Evolutionary conservation across 2,797 vertebrate species (phyloP).

Genomic region (Nyctalus aviator): DNA sequence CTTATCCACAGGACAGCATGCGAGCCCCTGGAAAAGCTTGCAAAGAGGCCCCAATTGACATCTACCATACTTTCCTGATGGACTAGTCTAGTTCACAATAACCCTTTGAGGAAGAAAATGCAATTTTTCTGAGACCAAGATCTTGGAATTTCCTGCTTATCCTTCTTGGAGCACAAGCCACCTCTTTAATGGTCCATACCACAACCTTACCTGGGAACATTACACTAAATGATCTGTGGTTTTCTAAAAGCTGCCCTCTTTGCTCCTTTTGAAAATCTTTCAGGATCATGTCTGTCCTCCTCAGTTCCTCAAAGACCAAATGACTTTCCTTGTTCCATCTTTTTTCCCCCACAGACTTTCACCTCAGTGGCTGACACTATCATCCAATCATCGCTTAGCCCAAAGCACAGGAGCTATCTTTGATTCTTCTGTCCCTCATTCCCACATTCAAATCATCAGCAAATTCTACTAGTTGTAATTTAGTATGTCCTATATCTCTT

Average conservation of each 20-base stretch:
- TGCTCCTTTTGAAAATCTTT: slow-evolving; percentile 45
- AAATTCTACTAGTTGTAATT: not conserved
- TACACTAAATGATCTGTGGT: not conserved
- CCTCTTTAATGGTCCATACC: not conserved
- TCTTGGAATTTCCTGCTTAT: slow-evolving; percentile 8
- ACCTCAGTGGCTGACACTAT: not conserved
- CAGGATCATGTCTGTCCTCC: slow-evolving; percentile 24
- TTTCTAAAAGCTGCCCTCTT: slow-evolving; percentile 34
- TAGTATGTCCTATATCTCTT: not conserved
- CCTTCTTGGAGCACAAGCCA: not conserved
- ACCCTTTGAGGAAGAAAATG: not conserved
- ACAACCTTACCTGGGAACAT: not conserved
- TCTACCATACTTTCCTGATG: not conserved
- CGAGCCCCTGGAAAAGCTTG: not conserved
- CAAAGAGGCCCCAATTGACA: not conserved
- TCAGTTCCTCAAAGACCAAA: not conserved
- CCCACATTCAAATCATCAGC: not conserved
- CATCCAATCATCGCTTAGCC: not conserved
- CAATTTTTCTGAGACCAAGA: not conserved
- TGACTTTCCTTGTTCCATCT: not conserved
- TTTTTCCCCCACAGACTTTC: not conserved
- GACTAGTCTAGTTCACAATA: not conserved
- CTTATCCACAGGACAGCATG: not conserved
- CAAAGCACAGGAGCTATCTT: not conserved
- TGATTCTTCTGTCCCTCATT: not conserved